Conservation (phyloP, 2,797 vertebrate species). For the Gambusia yucatana region DNA sequence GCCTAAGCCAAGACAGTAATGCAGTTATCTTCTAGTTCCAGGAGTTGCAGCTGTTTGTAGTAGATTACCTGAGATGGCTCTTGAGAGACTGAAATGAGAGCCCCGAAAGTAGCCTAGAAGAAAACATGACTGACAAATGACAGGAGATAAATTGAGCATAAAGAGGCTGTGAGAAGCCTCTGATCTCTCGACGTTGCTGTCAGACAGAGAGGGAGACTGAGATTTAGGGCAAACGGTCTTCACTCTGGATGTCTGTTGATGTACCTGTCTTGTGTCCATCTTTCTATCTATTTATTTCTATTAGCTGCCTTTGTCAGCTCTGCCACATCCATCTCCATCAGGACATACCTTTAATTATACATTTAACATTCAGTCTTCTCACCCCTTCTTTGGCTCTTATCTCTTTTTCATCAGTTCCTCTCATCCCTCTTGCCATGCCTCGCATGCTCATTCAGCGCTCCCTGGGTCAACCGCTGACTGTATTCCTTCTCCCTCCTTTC, state of each 20-base stretch:
- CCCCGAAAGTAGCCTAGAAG: slow-evolving; percentile 7
- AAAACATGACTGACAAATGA: slow-evolving; percentile 39
- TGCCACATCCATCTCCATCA: slow-evolving; percentile 47
- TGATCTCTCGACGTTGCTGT: slow-evolving; percentile 34
- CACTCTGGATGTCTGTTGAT: slow-evolving; percentile 27
- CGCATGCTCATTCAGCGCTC: slow-evolving; percentile 49
- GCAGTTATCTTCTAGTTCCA: slow-evolving; percentile 27
- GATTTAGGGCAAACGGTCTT: slow-evolving; percentile 23
- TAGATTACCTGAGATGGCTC: slow-evolving; percentile 49
- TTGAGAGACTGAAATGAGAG: slow-evolving; percentile 46
- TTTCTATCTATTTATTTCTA: slow-evolving; percentile 33
- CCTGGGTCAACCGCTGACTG: slow-evolving; percentile 51
- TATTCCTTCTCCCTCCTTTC: slow-evolving; percentile 58
- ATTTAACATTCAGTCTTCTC: slow-evolving; percentile 47
- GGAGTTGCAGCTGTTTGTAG: slow-evolving; percentile 35
- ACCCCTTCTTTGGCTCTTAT: slow-evolving; percentile 56
- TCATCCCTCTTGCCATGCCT: slow-evolving; percentile 44
- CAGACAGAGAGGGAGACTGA: slow-evolving; percentile 12
- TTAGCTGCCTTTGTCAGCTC: slow-evolving; percentile 28
- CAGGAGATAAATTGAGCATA: slow-evolving; percentile 47
- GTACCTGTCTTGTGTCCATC: slow-evolving; percentile 34
- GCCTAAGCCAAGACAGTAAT: slow-evolving; percentile 15
- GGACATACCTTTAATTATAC: slow-evolving; percentile 61
- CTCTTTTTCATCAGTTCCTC: slow-evolving; percentile 47
- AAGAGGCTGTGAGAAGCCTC: slow-evolving; percentile 36